These are phyloP conservation scores for Monopterus albus DNA, from an alignment of 2,113 vertebrate genomes.

Conservation along the genomic window DNA sequence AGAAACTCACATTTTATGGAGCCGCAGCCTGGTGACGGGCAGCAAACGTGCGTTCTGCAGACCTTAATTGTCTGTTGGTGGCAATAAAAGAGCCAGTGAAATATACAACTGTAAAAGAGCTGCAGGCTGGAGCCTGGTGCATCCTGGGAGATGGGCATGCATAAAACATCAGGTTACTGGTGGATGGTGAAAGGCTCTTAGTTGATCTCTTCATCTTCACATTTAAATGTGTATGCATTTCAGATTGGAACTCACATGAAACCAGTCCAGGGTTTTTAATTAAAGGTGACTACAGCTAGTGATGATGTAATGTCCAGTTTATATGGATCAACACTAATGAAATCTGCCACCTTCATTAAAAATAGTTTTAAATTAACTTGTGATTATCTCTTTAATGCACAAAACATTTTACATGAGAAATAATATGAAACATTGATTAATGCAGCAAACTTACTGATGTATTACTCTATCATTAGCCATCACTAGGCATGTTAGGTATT, in stretches of 20 bases:
- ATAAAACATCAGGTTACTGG: constrained; percentile 13
- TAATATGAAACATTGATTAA: neutral
- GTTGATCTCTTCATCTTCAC: constrained; percentile 14
- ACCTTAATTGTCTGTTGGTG: constrained; percentile 78
- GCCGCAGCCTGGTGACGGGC: constrained; percentile 72
- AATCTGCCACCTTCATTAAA: neutral
- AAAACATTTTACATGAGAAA: no score
- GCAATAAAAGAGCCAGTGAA: constrained; percentile 75
- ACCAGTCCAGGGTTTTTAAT: constrained; percentile 18
- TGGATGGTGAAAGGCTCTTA: constrained; percentile 23
- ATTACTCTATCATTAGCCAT: neutral
- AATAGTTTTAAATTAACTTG: neutral
- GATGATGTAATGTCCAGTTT: neutral
- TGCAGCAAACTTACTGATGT: no score
- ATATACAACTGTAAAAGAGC: constrained; percentile 78
- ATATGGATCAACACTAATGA: neutral
- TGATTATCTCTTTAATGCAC: neutral
- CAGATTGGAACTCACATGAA: constrained; percentile 23
- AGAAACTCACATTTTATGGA: constrained; percentile 78
- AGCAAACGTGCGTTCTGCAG: constrained; percentile 76
- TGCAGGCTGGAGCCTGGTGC: constrained; percentile 36
- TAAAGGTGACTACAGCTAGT: constrained; percentile 1
- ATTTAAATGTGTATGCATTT: constrained; percentile 22
- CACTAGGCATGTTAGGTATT: neutral
- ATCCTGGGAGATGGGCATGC: constrained; percentile 40